Evolutionary conservation across 2,113 vertebrate species (phyloP), one percentile per base, ranked within the genome.

Genomic region (Neolamprologus ventralis): DNA sequence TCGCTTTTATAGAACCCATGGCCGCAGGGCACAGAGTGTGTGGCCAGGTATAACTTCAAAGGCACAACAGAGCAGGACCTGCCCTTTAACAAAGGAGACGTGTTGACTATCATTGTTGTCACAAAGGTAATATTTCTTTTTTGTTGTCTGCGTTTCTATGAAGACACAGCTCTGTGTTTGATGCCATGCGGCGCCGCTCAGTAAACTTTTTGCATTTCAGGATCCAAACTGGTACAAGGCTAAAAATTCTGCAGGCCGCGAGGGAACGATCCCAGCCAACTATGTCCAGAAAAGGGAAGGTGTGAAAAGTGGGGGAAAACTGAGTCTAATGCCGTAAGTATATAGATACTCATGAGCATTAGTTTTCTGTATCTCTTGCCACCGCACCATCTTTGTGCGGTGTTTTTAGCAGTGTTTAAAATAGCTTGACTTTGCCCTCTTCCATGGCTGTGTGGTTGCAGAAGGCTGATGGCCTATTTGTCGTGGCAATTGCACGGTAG

Each of bases 181-280:
- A 40, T 49, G 9, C n/a, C 51, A 37, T 28, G 21, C 10, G 12
- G 88, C 26, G 16, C 45, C 26, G 11, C 73, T 78, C 10, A 13
- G 45, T 78, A 33, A 78, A 37, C 31, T 28, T 86, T 23, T 84
- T 90, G 12, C 71, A 21, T 95, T 93, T 45, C 89, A 99, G 99
- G 98, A 99, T 87, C 97, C 98, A 90, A 99, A 99, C 88, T 99
- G 99, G 99, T 99, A 99, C 97, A 98, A 98, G 96, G 99, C 99
- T 7, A 98, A 97, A 95, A 99, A 99, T 93, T 95, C 97, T 78
- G 95, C 97, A 45, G 98, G 99, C 81, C 96, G 93, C 5, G 98
- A 99, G 89, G 99, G 98, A 47, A 98, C 98, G 84, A 99, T 99
- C 83, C 99, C 99, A 0, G 98, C 98, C 42, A 99, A 99, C 96